Evolutionary conservation across 2,113 vertebrate genomes (phyloP).

Genomic region (Urocitellus parryii): DNA sequence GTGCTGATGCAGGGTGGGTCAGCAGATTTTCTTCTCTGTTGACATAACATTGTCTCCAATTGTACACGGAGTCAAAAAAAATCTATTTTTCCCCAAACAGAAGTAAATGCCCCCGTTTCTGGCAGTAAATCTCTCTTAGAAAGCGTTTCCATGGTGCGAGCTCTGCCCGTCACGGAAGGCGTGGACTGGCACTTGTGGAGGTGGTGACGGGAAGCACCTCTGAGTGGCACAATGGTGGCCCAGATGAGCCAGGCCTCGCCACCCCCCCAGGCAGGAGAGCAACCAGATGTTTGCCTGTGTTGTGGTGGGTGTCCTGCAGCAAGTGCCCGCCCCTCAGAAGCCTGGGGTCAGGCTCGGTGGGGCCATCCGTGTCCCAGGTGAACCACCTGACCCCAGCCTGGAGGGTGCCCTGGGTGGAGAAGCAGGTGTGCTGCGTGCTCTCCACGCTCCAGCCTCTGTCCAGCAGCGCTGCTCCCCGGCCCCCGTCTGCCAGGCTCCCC

Average conservation of each 20-base stretch:
- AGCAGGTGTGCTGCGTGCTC: neutral
- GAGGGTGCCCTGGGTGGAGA: neutral
- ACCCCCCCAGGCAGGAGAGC: too few relatives aligned
- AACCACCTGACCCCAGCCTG: neutral
- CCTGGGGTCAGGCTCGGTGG: too few relatives aligned
- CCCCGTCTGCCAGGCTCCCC: fast-evolving
- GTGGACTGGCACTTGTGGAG: neutral
- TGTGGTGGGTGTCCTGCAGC: neutral
- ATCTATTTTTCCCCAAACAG: neutral
- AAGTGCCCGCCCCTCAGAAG: too few relatives aligned
- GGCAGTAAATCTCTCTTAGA: too few relatives aligned
- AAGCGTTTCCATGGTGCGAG: neutral
- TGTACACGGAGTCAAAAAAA: neutral
- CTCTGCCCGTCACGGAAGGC: neutral
- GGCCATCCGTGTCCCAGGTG: too few relatives aligned
- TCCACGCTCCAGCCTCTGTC: neutral
- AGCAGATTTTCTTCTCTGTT: fast-evolving
- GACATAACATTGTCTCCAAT: neutral
- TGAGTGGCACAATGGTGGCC: neutral
- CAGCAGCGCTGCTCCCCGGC: neutral
- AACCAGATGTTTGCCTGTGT: too few relatives aligned
- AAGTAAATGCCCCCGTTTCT: neutral
- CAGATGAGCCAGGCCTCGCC: fast-evolving
- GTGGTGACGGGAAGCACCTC: neutral
- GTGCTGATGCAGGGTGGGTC: too few relatives aligned